Percentiles rank a stretch among this genome's conserved stretches.
Evolutionary conservation across 2,113 vertebrate species (phyloP).

Genomic region (mouse (Mus musculus)): GRCm39 chr14:101305001-101305500

Average conservation of each 20-base stretch:
- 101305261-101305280: not conserved
- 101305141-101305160: not conserved
- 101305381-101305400: not conserved
- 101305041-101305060: slow-evolving; percentile 23
- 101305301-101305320: not conserved
- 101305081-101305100: too few species aligned
- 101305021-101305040: not conserved
- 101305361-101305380: not conserved
- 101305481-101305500: not conserved
- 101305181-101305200: not conserved
- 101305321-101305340: not conserved
- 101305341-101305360: not conserved
- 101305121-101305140: not conserved
- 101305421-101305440: too few species aligned
- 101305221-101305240: not conserved
- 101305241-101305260: not conserved
- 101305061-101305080: not conserved
- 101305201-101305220: not conserved
- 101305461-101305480: too few species aligned
- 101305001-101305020: not conserved
- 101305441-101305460: not conserved
- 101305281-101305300: not conserved
- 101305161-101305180: not conserved
- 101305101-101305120: not conserved
- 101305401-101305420: too few species aligned